phyloP scores from a whole-genome alignment of 2,888 invertebrate genomes.

The Augochlorella aurata region DNA sequence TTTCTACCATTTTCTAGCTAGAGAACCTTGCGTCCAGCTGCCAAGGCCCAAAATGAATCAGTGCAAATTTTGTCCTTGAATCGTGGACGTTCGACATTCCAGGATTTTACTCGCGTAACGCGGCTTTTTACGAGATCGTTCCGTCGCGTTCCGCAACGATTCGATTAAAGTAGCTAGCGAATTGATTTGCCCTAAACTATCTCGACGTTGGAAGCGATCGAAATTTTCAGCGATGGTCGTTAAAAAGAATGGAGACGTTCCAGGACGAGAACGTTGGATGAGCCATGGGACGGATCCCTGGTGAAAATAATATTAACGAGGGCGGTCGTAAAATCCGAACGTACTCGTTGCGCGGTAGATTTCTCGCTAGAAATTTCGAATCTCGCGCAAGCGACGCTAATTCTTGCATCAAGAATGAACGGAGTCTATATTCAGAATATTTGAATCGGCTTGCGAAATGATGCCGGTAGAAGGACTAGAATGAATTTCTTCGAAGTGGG shows the following conservation, averaged over 20 bases:
- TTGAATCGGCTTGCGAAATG: neutral
- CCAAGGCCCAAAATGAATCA: slow-evolving; percentile 8
- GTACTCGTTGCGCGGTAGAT: neutral
- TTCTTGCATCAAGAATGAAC: neutral
- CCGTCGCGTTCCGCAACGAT: neutral
- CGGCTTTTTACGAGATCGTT: neutral
- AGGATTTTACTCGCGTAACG: neutral
- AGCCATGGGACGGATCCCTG: too few species aligned
- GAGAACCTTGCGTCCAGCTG: neutral
- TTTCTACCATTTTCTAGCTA: neutral
- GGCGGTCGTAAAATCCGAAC: too few species aligned
- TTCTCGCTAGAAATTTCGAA: neutral
- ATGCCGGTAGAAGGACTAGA: neutral
- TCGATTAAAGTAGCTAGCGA: too few species aligned
- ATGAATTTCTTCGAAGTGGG: neutral
- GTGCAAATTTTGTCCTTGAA: neutral
- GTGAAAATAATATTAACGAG: too few species aligned
- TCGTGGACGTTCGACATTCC: neutral
- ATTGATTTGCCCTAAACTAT: too few species aligned
- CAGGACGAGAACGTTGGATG: too few species aligned
- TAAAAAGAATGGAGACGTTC: too few species aligned
- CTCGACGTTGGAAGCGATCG: too few species aligned
- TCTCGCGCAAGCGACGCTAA: neutral
- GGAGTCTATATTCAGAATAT: too few species aligned
- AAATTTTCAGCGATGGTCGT: too few species aligned